Evolutionary conservation across 2,888 invertebrate genomes (phyloP).

Genomic region (Iselma pallidipennis): DNA sequence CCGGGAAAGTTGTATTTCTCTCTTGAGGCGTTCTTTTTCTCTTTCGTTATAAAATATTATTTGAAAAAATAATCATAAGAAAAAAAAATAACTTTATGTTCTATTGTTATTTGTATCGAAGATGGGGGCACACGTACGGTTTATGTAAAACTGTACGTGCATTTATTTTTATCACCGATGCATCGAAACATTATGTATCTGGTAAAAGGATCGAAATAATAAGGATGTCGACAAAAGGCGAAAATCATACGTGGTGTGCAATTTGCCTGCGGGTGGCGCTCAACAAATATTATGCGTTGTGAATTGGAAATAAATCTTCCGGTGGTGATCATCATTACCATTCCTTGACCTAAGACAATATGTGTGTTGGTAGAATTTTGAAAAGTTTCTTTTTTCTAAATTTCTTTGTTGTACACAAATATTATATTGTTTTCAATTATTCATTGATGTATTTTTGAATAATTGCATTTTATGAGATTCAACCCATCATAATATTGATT

Average conservation of each 20-base stretch:
- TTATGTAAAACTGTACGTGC: neutral
- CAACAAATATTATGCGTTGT: slow-evolving; percentile 26
- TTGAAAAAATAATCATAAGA: neutral
- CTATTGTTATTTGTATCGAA: no score
- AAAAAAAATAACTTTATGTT: no score
- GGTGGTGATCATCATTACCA: slow-evolving; percentile 31
- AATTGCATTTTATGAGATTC: neutral
- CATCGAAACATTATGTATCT: neutral
- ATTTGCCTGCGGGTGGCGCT: slow-evolving; percentile 37
- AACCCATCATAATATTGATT: no score
- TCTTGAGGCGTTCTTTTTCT: neutral
- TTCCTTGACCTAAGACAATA: slow-evolving; percentile 35
- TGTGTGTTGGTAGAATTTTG: slow-evolving; percentile 4
- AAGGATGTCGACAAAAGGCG: slow-evolving; percentile 38
- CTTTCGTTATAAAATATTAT: neutral
- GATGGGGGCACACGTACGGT: no score
- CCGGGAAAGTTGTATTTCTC: neutral
- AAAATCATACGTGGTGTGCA: slow-evolving; percentile 37
- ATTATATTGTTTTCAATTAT: neutral
- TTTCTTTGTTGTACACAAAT: neutral
- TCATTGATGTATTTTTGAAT: neutral
- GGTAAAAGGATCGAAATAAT: slow-evolving; percentile 21
- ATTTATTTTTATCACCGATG: slow-evolving; percentile 1
- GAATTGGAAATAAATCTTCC: slow-evolving; percentile 38
- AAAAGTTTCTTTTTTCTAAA: neutral